A percentile compares a stretch with the other conserved stretches of the same genome.
Evolutionary conservation across 2,797 vertebrate species (phyloP).

Genomic region (Glyptemys insculpta): DNA sequence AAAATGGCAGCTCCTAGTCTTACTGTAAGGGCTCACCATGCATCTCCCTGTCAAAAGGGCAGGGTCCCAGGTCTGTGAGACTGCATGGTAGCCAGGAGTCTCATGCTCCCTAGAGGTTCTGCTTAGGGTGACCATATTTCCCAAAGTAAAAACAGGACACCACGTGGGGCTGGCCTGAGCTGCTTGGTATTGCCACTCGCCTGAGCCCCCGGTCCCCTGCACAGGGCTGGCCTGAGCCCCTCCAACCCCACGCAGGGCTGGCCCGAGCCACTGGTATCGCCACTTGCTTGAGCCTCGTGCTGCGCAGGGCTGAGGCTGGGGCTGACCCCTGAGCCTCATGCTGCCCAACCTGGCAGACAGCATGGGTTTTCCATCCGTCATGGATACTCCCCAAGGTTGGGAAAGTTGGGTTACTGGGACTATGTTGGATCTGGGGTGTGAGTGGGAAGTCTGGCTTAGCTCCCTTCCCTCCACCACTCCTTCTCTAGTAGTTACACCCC

Average conservation of each 20-base stretch:
- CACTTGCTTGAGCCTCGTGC: too few relatives aligned
- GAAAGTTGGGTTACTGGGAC: not conserved
- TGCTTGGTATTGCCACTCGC: too few relatives aligned
- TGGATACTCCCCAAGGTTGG: not conserved
- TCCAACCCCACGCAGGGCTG: too few relatives aligned
- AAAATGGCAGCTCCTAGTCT: not conserved
- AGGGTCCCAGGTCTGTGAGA: not conserved
- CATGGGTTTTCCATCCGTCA: not conserved
- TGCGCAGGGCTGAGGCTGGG: too few relatives aligned
- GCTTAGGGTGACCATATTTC: too few relatives aligned
- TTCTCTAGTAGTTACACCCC: not conserved
- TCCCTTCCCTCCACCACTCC: not conserved
- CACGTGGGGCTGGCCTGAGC: too few relatives aligned
- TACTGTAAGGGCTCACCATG: not conserved
- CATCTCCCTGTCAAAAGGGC: not conserved
- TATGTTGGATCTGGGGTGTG: not conserved
- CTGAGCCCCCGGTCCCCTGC: too few relatives aligned
- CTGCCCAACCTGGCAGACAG: rapidly evolving
- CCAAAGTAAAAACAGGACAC: too few relatives aligned
- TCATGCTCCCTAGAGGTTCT: not conserved
- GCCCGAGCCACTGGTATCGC: too few relatives aligned
- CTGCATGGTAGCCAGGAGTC: not conserved
- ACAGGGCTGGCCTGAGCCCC: too few relatives aligned
- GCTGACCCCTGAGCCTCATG: too few relatives aligned
- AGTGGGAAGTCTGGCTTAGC: not conserved